Conservation (phyloP, 2,888 invertebrate species). For the Blomia tropicalis region DNA sequence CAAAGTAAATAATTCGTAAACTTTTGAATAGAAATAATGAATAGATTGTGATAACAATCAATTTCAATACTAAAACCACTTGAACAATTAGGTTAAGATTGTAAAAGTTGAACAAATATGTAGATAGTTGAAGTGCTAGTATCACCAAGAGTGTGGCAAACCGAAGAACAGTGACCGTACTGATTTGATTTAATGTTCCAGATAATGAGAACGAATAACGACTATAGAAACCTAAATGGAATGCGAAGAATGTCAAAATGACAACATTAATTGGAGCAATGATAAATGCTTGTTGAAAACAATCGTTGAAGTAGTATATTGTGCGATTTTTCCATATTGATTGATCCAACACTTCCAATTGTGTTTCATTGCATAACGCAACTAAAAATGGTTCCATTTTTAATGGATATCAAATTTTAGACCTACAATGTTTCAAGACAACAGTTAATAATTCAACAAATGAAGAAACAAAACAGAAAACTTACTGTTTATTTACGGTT, state of each 20-base stretch:
- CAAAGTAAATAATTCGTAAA: not conserved
- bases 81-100: not conserved
- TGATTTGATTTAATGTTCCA: not conserved
- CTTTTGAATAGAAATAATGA: not conserved
- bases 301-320: slow-evolving; percentile 8
- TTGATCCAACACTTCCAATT: not conserved
- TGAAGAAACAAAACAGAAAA: too few relatives aligned
- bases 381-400: not conserved
- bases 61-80: not conserved
- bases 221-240: slow-evolving; percentile 9
- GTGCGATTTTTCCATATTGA: not conserved
- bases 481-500: too few relatives aligned
- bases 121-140: not conserved
- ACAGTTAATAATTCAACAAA: too few relatives aligned
- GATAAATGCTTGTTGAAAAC: slow-evolving; percentile 13
- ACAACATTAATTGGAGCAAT: slow-evolving; percentile 6
- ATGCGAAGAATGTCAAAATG: not conserved
- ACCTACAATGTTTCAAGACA: too few relatives aligned
- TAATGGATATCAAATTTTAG: too few relatives aligned
- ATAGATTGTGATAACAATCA: not conserved
- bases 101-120: not conserved
- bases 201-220: not conserved
- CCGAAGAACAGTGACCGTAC: not conserved
- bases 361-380: not conserved
- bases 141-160: not conserved